phyloP scores from a whole-genome alignment of 1,140 invertebrate species.

The Oppia nitens region DNA sequence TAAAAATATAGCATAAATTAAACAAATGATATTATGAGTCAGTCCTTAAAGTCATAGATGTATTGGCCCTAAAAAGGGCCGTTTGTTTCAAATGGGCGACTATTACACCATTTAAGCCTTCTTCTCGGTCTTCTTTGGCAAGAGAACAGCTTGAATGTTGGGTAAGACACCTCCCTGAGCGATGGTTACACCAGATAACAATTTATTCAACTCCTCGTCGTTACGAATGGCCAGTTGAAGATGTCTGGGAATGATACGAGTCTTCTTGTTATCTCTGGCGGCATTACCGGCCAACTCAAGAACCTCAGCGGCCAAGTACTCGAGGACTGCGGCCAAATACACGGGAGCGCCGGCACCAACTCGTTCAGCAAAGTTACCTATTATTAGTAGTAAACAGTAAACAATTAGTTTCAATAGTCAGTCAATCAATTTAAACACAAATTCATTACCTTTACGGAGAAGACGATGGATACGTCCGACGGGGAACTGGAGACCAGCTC shows the following conservation, averaged over 20 bases:
- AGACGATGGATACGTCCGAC: constrained; percentile 48
- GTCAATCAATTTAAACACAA: background rate
- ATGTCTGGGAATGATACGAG: constrained; percentile 59
- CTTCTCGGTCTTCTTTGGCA: constrained; percentile 43
- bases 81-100: background rate
- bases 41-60: background rate
- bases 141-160: constrained; percentile 50
- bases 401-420: no score
- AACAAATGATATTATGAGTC: background rate
- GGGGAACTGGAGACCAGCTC: constrained; percentile 49
- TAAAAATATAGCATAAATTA: background rate
- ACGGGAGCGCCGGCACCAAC: constrained; percentile 38
- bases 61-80: constrained; percentile 27
- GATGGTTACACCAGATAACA: constrained; percentile 62
- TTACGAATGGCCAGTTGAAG: constrained; percentile 64
- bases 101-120: background rate
- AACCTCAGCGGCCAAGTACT: constrained; percentile 40
- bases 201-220: constrained; percentile 64
- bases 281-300: constrained; percentile 49
- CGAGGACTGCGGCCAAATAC: constrained; percentile 37
- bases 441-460: constrained; percentile 31
- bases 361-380: constrained; percentile 37
- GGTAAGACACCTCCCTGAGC: constrained; percentile 65
- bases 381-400: no score
- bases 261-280: constrained; percentile 43